Evolutionary conservation across 2,888 invertebrate genomes (phyloP).

Genomic region (Phania funesta): DNA sequence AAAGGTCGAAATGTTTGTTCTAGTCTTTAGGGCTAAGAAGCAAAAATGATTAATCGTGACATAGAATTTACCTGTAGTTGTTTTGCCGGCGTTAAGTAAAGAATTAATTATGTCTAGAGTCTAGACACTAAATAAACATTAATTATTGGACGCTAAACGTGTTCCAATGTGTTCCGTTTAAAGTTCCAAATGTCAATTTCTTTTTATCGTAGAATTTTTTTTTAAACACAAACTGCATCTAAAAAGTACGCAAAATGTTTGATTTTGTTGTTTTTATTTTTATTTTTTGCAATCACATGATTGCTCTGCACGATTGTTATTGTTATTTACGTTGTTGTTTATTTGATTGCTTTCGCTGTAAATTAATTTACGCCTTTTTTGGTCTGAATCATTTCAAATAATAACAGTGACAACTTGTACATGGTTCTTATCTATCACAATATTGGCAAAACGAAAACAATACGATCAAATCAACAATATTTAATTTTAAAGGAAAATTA

Average conservation of each 20-base stretch:
- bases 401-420: slow-evolving; percentile 2
- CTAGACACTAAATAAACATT: too few relatives aligned
- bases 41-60: too few relatives aligned
- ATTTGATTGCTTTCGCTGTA: not conserved
- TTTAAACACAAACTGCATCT: not conserved
- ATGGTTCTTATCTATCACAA: slow-evolving; percentile 37
- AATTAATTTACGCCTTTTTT: slow-evolving; percentile 24
- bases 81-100: too few relatives aligned
- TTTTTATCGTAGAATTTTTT: too few relatives aligned
- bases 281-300: slow-evolving; percentile 11
- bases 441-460: not conserved
- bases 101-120: too few relatives aligned
- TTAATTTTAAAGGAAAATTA: slow-evolving; percentile 13
- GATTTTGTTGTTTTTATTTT: not conserved
- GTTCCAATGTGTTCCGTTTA: too few relatives aligned
- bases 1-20: too few relatives aligned
- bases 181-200: too few relatives aligned
- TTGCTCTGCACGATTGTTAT: not conserved
- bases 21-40: too few relatives aligned
- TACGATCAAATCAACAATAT: slow-evolving; percentile 2
- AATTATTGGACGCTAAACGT: too few relatives aligned
- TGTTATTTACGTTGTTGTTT: not conserved
- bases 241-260: not conserved
- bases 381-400: slow-evolving; percentile 12
- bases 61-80: too few relatives aligned